Evolutionary conservation across 2,113 vertebrate species (phyloP), one percentile per base, ranked within the genome.

Genomic region (Ammodytes dubius): DNA sequence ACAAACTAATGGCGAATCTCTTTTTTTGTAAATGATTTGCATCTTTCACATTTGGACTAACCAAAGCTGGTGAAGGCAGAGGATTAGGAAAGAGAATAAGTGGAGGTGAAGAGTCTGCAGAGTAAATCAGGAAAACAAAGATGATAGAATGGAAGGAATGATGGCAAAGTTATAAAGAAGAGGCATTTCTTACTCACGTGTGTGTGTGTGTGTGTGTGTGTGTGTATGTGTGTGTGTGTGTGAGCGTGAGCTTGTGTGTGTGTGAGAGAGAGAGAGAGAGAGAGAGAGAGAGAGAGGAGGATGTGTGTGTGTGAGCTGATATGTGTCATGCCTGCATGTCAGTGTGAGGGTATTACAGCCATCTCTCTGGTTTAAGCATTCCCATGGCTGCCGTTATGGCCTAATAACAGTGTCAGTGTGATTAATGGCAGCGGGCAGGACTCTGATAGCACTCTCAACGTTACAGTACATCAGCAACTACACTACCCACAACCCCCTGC

Each of bases 331-430:
- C 50, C 76, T 84, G 75, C 80, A 65, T 71, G 77, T 89, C 81
- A 79, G 84, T 8, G 66, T 68, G 79, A 6, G 52, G 72, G 81
- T 82, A 85, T 92, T 88, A 85, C 86, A 50, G 54, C 86, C 72
- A 86, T 85, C 79, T 75, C 66, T 85, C 81, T 75, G 82, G 63
- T 82, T 83, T 74, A 91, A 87, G 68, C 65, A 79, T 89, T 82
- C 87, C 84, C 91, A 70, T 0, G 75, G 89, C 68, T 74, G 87
- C 86, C 91, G 88, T 93, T 91, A 89, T 77, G 65, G 84, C 86
- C 87, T 91, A 91, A 92, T 92, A 91, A 91, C 84, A 42, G 39
- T 87, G 92, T 88, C 91, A 86, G 77, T 58, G 64, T 92, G 92
- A 94, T 93, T 91, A 92, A 94, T 92, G 87, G 80, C 52, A 37